Percentiles rank a stretch among this genome's conserved stretches.
Conservation (phyloP, 2,113 vertebrate genomes). For the Vireo altiloquus region DNA sequence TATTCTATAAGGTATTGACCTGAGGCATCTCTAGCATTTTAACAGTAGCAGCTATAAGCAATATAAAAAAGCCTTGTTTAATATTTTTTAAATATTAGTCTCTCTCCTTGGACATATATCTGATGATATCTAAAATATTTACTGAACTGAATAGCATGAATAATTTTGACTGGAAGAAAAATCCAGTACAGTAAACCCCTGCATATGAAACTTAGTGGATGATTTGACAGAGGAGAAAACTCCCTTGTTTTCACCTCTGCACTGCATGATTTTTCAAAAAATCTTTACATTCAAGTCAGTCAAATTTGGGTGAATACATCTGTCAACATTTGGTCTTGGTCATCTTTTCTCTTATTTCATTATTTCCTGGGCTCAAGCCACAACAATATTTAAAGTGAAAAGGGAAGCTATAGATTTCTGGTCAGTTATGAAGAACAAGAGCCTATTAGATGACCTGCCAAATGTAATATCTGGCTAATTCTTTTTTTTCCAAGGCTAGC, state of each 20-base stretch:
- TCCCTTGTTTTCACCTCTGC: neutral
- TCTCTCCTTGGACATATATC: neutral
- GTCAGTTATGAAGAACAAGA: neutral
- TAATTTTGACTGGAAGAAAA: neutral
- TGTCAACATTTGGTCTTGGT: neutral
- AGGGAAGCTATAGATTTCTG: neutral
- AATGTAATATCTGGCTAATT: neutral
- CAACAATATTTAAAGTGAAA: neutral
- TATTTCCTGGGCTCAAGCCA: neutral
- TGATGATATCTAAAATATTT: neutral
- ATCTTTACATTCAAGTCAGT: neutral
- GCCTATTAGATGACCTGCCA: neutral
- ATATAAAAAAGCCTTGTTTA: neutral
- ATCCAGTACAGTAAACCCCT: neutral
- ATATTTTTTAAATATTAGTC: neutral
- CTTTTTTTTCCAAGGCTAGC: neutral
- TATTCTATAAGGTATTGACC: neutral
- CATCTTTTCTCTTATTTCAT: neutral
- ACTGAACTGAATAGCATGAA: neutral
- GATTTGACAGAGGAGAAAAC: neutral
- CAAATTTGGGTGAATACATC: neutral
- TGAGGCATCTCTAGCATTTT: neutral
- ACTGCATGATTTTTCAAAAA: neutral
- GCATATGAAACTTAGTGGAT: neutral
- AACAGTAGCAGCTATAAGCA: neutral